phyloP scores from a whole-genome alignment of 2,888 invertebrate species.

The Lycocerus yunnanus region DNA sequence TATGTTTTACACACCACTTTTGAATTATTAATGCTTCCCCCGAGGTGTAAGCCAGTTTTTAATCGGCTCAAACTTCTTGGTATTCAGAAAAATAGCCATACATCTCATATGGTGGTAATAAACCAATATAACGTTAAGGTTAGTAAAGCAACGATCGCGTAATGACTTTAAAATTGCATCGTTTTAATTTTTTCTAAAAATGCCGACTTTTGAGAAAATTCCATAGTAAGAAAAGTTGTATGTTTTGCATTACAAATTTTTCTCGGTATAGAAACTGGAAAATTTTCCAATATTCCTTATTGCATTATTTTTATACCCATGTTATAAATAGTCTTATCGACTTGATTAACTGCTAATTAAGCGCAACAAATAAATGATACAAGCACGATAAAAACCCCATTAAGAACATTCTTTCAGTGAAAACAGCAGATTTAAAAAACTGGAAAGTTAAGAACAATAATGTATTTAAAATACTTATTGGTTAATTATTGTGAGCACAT shows the following conservation, averaged over 20 bases:
- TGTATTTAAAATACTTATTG: conserved; percentile 20
- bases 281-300: neutral
- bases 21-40: conserved; percentile 36
- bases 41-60: conserved; percentile 33
- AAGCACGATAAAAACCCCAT: conserved; percentile 16
- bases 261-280: neutral
- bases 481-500: conserved; percentile 6
- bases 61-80: conserved; percentile 25
- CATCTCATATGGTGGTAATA: conserved; percentile 23
- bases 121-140: conserved; percentile 15
- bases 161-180: neutral
- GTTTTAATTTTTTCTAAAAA: neutral
- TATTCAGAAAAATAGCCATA: conserved; percentile 23
- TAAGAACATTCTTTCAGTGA: conserved; percentile 26
- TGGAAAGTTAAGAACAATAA: conserved; percentile 19
- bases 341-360: conserved; percentile 23
- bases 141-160: neutral
- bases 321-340: conserved; percentile 15
- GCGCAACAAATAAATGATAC: conserved; percentile 13
- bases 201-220: neutral
- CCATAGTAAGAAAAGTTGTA: neutral
- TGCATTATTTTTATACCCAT: conserved; percentile 2
- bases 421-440: conserved; percentile 15
- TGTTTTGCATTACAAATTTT: neutral
- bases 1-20: conserved; percentile 33